Percentiles rank a stretch among this genome's conserved stretches.
phyloP scores from a whole-genome alignment of 30 jellyfish, hydroid and myxozoan species.

The Hydractinia symbiolongicarpus region DNA sequence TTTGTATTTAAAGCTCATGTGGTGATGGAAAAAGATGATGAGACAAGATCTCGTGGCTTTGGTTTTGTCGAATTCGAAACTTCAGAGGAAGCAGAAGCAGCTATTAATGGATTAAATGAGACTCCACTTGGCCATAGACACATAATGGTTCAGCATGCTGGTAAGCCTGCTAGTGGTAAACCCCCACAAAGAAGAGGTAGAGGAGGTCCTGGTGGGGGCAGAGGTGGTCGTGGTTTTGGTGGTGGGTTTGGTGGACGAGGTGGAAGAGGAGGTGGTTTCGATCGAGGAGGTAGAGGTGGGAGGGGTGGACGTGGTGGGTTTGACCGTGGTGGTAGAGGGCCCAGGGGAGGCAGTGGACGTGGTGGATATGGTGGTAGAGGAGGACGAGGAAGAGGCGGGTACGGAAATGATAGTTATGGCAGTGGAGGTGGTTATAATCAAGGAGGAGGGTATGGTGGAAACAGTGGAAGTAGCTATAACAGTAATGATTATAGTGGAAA shows the following conservation, averaged over 20 bases:
- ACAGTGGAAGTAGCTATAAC: conserved; percentile 21
- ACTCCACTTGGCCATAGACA: conserved; percentile 44
- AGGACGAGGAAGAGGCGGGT: conserved; percentile 68
- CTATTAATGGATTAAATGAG: conserved; percentile 40
- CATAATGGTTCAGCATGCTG: conserved; percentile 52
- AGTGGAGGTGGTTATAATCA: conserved; percentile 35
- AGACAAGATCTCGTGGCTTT: conserved; percentile 36
- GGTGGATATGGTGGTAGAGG: conserved; percentile 69
- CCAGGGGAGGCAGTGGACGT: conserved; percentile 74
- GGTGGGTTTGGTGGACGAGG: conserved; percentile 71
- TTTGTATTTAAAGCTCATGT: conserved; percentile 29
- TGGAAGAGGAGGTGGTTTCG: conserved; percentile 26
- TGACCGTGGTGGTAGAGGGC: conserved; percentile 70
- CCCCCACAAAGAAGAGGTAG: conserved; percentile 54
- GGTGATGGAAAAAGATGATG: conserved; percentile 42
- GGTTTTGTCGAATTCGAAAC: conserved; percentile 45
- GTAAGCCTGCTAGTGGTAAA: conserved; percentile 41
- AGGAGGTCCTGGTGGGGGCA: conserved; percentile 66
- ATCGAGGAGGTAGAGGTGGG: conserved; percentile 71
- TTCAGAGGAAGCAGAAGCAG: conserved; percentile 39
- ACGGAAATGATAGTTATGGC: conserved; percentile 38
- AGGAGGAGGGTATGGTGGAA: conserved; percentile 32
- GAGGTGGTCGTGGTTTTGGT: conserved; percentile 60
- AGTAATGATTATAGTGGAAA: conserved; percentile 47
- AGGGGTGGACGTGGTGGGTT: conserved; percentile 65